Evolutionary conservation across 1,140 invertebrate species (phyloP).

Genomic region (Drosophila bipectinata): DNA sequence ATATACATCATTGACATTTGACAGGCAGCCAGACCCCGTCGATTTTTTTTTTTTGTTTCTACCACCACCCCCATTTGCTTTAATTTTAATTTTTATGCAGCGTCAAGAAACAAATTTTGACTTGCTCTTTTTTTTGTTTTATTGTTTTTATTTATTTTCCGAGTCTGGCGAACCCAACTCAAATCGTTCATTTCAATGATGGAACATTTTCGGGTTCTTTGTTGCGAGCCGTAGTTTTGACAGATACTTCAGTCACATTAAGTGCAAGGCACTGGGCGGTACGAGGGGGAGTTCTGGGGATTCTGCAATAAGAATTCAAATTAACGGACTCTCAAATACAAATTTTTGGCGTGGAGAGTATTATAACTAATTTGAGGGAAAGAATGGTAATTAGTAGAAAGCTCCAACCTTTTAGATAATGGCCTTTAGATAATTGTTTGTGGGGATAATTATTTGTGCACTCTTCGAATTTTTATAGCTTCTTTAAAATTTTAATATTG

Average conservation of each 20-base stretch:
- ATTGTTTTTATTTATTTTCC: conserved; percentile 4
- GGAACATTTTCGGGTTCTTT: conserved; percentile 13
- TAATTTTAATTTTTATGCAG: conserved; percentile 65
- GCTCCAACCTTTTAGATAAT: no score
- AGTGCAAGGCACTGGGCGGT: neutral
- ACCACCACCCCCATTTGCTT: conserved; percentile 19
- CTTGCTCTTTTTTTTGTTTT: neutral
- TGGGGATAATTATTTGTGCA: no score
- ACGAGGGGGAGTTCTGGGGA: no score
- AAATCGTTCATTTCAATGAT: conserved; percentile 25
- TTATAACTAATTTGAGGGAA: no score
- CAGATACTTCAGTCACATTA: conserved; percentile 13
- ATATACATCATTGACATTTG: conserved; percentile 73
- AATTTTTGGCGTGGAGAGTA: no score
- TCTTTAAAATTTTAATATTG: no score
- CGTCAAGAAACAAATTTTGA: conserved; percentile 45
- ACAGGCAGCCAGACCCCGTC: conserved; percentile 48
- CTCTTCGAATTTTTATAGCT: no score
- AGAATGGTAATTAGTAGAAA: no score
- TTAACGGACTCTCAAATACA: conserved; percentile 1
- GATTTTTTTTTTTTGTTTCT: neutral
- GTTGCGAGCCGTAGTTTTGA: conserved; percentile 19
- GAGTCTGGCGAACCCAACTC: conserved; percentile 29
- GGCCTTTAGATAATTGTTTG: no score
- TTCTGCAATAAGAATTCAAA: conserved; percentile 2